These are phyloP conservation scores for Urocynchramus pylzowi DNA, from an alignment of 2,113 vertebrate species.

Conservation along the genomic window DNA sequence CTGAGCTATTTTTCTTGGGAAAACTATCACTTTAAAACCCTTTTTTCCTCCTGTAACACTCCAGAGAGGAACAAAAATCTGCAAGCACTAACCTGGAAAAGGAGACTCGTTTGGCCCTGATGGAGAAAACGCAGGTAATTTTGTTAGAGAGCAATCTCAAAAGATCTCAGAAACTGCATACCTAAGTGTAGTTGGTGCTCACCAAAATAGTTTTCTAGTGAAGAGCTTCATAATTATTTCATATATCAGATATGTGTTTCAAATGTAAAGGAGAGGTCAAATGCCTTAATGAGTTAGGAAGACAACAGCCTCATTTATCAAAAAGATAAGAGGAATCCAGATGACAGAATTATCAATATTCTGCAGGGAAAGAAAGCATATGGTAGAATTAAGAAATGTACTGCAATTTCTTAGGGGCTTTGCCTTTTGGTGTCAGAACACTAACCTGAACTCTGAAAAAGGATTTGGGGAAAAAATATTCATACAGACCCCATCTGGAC, in stretches of 20 bases:
- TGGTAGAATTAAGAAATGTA: not conserved
- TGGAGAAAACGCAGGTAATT: not conserved
- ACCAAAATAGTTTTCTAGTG: not conserved
- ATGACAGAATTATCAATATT: slow-evolving; percentile 34
- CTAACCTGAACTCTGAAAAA: not conserved
- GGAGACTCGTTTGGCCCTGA: not conserved
- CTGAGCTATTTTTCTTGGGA: not conserved
- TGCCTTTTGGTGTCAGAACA: not conserved
- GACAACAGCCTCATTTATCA: slow-evolving; percentile 2
- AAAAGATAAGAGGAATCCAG: not conserved
- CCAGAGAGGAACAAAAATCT: not conserved
- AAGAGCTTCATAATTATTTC: not conserved
- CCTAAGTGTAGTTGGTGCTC: not conserved
- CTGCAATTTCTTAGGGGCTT: not conserved
- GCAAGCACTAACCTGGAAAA: not conserved
- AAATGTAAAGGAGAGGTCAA: not conserved
- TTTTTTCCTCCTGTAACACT: not conserved
- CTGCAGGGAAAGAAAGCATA: not conserved
- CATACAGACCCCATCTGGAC: not conserved
- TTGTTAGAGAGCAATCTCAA: not conserved
- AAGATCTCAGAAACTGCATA: not conserved
- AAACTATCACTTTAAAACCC: not conserved
- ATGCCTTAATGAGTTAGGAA: slow-evolving; percentile 3
- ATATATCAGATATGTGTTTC: not conserved
- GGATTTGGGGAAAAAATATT: not conserved